Base-by-base conservation (phyloP, 2,797 vertebrate genomes). In the Eulemur coronatus region DNA sequence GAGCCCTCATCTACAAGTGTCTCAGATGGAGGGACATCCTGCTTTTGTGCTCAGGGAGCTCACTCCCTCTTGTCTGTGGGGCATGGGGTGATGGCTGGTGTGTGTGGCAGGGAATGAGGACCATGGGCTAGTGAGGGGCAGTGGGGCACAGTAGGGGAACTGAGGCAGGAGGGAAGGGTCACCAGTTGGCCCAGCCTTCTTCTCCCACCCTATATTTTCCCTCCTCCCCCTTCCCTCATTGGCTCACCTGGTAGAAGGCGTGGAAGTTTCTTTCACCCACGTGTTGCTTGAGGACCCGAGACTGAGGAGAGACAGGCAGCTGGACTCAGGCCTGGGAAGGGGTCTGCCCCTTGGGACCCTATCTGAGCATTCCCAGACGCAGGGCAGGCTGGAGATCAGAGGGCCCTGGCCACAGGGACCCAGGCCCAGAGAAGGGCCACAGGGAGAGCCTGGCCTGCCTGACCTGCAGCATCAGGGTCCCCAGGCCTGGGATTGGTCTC, bases 211-310 rank as follows among this genome's bases (percentile, higher is more conserved):
- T 5, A 0, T 52, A 1, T 46, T 17, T 46, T 70, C 20, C 33
- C 7, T 14, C 38, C 18, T 63, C 14, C 22, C 9, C 48, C 11
- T 15, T 4, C 24, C 43, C 0, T 30, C 55, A 55, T 38, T 33
- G 13, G 41, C 97, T 96, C 72, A 99, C 99, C 99, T 99, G 99
- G 97, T 99, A 99, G 98, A 99, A 99, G 0, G 99, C 99, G 2
- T 99, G 99, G 98, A 99, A 99, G 98, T 99, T 99, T 97, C 99
- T 99, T 98, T 99, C 99, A 0, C 99, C 99, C 0, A 98, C 98
- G 0, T 99, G 99, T 98, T 99, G 99, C 55, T 99, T 99, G 78
- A 99, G 98, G 95, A 99, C 99, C 79, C 99, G 99, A 73, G 99
- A 99, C 99, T 99, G 97, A 65, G 93, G 57, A 89, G 88, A 84